Percentiles rank a stretch among this genome's conserved stretches.
These are phyloP conservation scores for Montipora foliosa DNA, from an alignment of 64 coral and sea anemone species.

Conservation along the genomic window DNA sequence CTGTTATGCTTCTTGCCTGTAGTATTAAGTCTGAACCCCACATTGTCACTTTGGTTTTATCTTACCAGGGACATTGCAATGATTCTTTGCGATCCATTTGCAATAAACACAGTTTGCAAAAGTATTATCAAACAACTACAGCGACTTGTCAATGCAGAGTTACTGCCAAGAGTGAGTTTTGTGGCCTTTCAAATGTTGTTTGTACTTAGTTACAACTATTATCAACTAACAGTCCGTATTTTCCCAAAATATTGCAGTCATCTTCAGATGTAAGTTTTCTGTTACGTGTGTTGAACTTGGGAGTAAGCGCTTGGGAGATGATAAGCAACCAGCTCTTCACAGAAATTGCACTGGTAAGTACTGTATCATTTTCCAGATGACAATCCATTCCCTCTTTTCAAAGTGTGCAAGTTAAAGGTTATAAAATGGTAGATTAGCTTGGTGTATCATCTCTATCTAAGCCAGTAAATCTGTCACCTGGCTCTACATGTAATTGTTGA, in stretches of 20 bases:
- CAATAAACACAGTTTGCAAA: conserved; percentile 91
- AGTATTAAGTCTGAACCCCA: too few species aligned
- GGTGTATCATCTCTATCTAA: too few species aligned
- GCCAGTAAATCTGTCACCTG: too few species aligned
- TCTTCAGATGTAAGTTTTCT: conserved; percentile 89
- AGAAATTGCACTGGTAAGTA: conserved; percentile 84
- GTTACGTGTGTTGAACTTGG: conserved; percentile 85
- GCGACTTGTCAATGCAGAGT: conserved; percentile 86
- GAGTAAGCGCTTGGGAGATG: conserved; percentile 96
- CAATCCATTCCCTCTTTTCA: too few species aligned
- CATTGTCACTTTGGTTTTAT: not conserved
- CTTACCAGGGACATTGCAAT: conserved; percentile 96
- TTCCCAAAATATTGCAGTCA: conserved; percentile 49
- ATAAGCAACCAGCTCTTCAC: conserved; percentile 95
- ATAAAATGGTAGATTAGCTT: not conserved
- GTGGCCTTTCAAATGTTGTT: not conserved
- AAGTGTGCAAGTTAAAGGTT: too few species aligned
- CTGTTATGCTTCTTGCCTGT: too few species aligned
- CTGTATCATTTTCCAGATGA: not conserved
- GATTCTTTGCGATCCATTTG: conserved; percentile 99
- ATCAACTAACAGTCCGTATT: not conserved
- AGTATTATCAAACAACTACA: conserved; percentile 93
- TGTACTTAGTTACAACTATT: not conserved
- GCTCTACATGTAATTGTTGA: too few species aligned
- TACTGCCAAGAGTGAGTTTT: conserved; percentile 85